Conservation (phyloP, 2,113 vertebrate species). For the Seriola dumerili region DNA sequence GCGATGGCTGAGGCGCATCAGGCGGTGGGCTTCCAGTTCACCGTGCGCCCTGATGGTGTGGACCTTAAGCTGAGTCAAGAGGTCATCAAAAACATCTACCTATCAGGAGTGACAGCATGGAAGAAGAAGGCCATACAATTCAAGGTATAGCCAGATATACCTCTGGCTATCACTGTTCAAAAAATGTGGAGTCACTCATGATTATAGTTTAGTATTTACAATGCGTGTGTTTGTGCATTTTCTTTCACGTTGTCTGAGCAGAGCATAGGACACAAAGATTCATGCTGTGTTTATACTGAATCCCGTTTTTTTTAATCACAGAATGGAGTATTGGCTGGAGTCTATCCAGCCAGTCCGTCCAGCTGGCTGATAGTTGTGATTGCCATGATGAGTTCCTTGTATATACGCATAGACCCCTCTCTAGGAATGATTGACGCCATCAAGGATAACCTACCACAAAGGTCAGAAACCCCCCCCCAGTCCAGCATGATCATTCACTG, state of each 20-base stretch:
- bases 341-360: slow-evolving; percentile 95
- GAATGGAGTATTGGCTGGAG: slow-evolving; percentile 92
- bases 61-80: slow-evolving; percentile 92
- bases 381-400: slow-evolving; percentile 90
- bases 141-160: slow-evolving; percentile 83
- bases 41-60: slow-evolving; percentile 93
- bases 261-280: background rate
- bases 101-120: slow-evolving; percentile 90
- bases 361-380: slow-evolving; percentile 93
- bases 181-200: background rate
- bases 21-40: slow-evolving; percentile 98
- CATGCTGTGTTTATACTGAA: background rate
- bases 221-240: background rate
- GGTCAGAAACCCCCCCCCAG: slow-evolving; percentile 80
- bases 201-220: background rate
- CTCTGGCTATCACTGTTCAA: background rate
- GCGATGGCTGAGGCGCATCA: slow-evolving; percentile 97
- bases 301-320: slow-evolving; percentile 61
- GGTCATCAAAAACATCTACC: slow-evolving; percentile 91
- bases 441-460: slow-evolving; percentile 84
- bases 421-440: slow-evolving; percentile 89
- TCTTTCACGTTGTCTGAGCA: background rate
- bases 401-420: slow-evolving; percentile 88
- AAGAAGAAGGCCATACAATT: slow-evolving; percentile 91
- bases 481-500: background rate